These are phyloP conservation scores for Nerophis lumbriciformis DNA, from an alignment of 2,113 vertebrate genomes.

Conservation along the genomic window DNA sequence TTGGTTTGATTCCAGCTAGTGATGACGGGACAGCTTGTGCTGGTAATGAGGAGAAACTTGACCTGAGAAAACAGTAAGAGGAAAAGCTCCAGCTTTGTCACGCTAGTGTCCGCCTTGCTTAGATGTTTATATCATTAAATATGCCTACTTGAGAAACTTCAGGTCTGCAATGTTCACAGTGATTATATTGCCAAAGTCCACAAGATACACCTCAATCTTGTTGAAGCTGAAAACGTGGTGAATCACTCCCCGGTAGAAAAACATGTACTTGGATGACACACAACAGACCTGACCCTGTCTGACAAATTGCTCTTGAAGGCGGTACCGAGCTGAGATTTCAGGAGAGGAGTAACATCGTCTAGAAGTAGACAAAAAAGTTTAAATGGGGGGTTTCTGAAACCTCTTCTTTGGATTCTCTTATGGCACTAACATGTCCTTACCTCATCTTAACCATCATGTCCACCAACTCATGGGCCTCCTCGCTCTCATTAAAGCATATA, in stretches of 20 bases:
- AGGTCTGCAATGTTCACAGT: slow-evolving; percentile 72
- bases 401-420: background rate
- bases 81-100: background rate
- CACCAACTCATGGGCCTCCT: slow-evolving; percentile 72
- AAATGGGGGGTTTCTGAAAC: background rate
- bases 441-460: slow-evolving; percentile 92
- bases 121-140: background rate
- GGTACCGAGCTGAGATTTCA: slow-evolving; percentile 76
- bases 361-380: background rate
- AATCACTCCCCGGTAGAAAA: slow-evolving; percentile 89
- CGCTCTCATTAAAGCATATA: slow-evolving; percentile 70
- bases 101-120: background rate
- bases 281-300: slow-evolving; percentile 85
- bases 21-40: slow-evolving; percentile 86
- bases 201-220: slow-evolving; percentile 83
- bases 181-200: slow-evolving; percentile 80
- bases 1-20: slow-evolving; percentile 79
- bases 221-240: slow-evolving; percentile 72
- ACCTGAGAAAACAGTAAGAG: slow-evolving; percentile 61
- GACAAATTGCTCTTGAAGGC: slow-evolving; percentile 75
- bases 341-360: slow-evolving; percentile 82
- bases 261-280: slow-evolving; percentile 68
- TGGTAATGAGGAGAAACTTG: slow-evolving; percentile 81
- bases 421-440: slow-evolving; percentile 50
- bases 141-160: slow-evolving; percentile 85